These are phyloP conservation scores for Zophobas atratus DNA, from an alignment of 1,140 invertebrate species.

Conservation along the genomic window DNA sequence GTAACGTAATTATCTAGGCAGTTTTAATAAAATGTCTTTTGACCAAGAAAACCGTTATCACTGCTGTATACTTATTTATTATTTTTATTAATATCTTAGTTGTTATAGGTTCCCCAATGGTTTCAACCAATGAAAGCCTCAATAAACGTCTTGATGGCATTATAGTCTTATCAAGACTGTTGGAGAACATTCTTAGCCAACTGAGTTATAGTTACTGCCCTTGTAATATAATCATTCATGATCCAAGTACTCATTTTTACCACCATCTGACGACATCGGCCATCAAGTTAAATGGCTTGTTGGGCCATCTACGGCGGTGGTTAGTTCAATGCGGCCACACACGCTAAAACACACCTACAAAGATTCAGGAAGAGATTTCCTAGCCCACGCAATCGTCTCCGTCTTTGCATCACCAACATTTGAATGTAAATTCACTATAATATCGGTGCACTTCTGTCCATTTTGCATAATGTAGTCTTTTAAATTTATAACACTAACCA, in stretches of 20 bases:
- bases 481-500: not conserved
- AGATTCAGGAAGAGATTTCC: conserved; percentile 44
- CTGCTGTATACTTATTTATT: too few relatives aligned
- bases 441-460: conserved; percentile 13
- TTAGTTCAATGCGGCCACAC: conserved; percentile 47
- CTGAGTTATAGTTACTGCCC: not conserved
- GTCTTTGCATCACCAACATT: conserved; percentile 40
- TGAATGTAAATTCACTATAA: conserved; percentile 36
- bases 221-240: not conserved
- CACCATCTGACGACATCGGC: conserved; percentile 32
- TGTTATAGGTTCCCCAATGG: too few relatives aligned
- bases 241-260: conserved; percentile 40
- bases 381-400: conserved; percentile 36
- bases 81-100: too few relatives aligned
- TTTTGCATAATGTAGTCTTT: conserved; percentile 9
- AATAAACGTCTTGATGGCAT: too few relatives aligned
- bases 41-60: too few relatives aligned
- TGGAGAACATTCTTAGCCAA: too few relatives aligned
- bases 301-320: conserved; percentile 45
- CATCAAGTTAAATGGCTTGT: conserved; percentile 39
- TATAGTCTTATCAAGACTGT: too few relatives aligned
- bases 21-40: too few relatives aligned
- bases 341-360: conserved; percentile 42
- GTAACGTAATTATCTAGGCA: too few relatives aligned
- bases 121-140: too few relatives aligned